Base-by-base conservation (phyloP, 2,888 invertebrate species). In the Xiphydria camelus region DNA sequence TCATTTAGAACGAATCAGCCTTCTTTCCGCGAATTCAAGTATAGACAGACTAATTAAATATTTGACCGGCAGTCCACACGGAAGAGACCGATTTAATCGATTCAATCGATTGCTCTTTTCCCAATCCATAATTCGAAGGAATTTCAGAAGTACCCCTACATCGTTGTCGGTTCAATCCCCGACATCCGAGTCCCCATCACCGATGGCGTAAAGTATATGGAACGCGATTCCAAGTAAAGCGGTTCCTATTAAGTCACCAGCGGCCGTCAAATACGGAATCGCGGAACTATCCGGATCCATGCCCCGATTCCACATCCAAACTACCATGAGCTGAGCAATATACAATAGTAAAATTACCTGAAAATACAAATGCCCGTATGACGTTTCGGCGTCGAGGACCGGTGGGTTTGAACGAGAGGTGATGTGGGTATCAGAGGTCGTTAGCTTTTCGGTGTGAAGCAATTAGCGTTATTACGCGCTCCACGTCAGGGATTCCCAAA, bases 261-360 rank as follows among this genome's bases (percentile, higher is more conserved):
- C 77, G 4, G 94, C 93, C 19, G 93, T 93, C 57, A 94, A 77
- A 72, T 93, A 92, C 33, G 93, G 93, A 70, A 94, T 93, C 41
- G 92, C 91, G 4, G 89, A 89, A 72, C 91, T 93, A 74, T 94
- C 94, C 19, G 93, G 94, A 73, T 94, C 92, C 69, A 89, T 85
- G 31, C 86, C 86, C 52, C 82, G 75, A 46, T 79, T 81, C 94
- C 94, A 94, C 86, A 92, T 88, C 80, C 85, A 86, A 39, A 86
- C 78, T 29, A 92, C 88, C 82, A 93, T 83, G 61, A 89, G 83
- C 75, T 89, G 88, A 64, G 91, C 89, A 44, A 90, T 83, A 64
- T 86, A 87, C 49, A 94, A 77, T 53, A 93, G 80, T 37, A 91
- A 70, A 53, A 86, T 79, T 44, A 88, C 87, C 79, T 80, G 58